A percentile compares a stretch with the other conserved stretches of the same genome.
phyloP scores from a whole-genome alignment of 2,888 invertebrate species.

The Protonemura montana region DNA sequence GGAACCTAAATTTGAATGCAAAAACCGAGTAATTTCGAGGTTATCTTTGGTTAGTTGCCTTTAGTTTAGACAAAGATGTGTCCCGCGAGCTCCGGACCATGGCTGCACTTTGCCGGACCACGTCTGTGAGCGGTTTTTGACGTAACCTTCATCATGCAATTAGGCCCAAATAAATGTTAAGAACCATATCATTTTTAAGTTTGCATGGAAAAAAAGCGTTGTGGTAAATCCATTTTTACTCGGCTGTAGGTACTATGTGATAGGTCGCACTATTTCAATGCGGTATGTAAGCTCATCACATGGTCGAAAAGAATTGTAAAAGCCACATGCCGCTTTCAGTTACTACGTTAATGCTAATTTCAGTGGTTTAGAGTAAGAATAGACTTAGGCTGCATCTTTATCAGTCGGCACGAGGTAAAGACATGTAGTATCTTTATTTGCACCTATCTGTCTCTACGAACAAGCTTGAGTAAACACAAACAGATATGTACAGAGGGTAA shows the following conservation, averaged over 20 bases:
- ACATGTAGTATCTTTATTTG: no score
- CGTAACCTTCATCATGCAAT: background rate
- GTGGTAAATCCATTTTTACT: background rate
- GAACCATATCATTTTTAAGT: background rate
- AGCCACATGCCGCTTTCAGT: background rate
- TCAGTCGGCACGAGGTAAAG: background rate
- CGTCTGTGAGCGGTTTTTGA: background rate
- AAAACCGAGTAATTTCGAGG: background rate
- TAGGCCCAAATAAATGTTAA: background rate
- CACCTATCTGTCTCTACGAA: no score
- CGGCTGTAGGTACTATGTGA: background rate
- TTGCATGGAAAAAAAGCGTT: background rate
- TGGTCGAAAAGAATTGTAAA: background rate
- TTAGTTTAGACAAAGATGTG: conserved; percentile 7
- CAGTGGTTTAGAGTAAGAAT: background rate
- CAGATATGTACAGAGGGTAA: no score
- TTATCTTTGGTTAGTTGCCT: conserved; percentile 12
- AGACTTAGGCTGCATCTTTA: background rate
- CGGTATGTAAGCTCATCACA: no score
- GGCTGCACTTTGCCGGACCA: background rate
- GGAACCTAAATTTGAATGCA: background rate
- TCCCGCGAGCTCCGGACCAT: background rate
- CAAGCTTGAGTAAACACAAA: no score
- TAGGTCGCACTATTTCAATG: background rate
- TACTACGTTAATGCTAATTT: background rate